Percentiles rank a stretch among this genome's conserved stretches.
These are phyloP conservation scores for Ceyx margarethae DNA, from an alignment of 2,113 vertebrate genomes.

Conservation along the genomic window DNA sequence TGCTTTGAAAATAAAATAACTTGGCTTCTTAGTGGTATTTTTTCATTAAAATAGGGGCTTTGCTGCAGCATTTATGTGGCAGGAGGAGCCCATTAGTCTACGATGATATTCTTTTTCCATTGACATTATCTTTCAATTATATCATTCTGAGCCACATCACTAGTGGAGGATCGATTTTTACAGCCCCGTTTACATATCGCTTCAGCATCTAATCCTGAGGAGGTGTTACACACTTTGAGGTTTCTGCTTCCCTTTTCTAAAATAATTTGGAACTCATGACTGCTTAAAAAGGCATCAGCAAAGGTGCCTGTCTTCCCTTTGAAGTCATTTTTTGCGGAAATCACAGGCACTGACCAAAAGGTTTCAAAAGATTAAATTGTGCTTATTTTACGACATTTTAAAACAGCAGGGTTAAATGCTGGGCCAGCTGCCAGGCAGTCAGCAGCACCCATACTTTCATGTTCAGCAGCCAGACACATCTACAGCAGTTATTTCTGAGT, in stretches of 20 bases:
- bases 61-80: constrained; percentile 17
- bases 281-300: constrained; percentile 69
- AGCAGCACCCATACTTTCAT: constrained; percentile 76
- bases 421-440: constrained; percentile 72
- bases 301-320: constrained; percentile 75
- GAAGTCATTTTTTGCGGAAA: constrained; percentile 78
- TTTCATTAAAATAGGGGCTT: constrained; percentile 43
- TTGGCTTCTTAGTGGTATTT: constrained; percentile 52
- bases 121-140: constrained; percentile 53
- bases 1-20: constrained; percentile 35
- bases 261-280: constrained; percentile 62
- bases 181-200: constrained; percentile 22
- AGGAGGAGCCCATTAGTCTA: constrained; percentile 42
- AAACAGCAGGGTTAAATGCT: constrained; percentile 76
- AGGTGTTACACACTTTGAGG: constrained; percentile 68
- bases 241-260: constrained; percentile 66
- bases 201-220: constrained; percentile 61
- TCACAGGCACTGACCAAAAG: constrained; percentile 76
- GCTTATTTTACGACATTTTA: constrained; percentile 78
- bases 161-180: constrained; percentile 50
- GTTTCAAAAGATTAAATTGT: constrained; percentile 79
- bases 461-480: constrained; percentile 70
- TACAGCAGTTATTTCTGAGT: constrained; percentile 59
- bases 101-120: constrained; percentile 36
- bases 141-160: constrained; percentile 43